Base-by-base conservation (phyloP, 2,797 vertebrate species). In the Crocodylus rhombifer region DNA sequence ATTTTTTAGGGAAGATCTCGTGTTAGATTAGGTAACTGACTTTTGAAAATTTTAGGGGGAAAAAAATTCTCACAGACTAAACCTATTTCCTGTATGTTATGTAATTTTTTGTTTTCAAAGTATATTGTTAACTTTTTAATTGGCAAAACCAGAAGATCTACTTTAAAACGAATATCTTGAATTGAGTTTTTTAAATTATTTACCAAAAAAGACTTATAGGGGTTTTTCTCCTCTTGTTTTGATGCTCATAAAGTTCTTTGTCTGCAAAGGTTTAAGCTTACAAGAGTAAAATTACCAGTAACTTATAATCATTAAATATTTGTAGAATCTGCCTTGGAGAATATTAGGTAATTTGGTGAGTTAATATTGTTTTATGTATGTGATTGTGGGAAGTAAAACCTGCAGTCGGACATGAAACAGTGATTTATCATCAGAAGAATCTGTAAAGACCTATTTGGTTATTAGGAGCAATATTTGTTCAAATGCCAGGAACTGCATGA, bases 291-390 rank as follows among this genome's bases (percentile, higher is more conserved):
- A 64, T 28, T 64, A 64, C 63, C 42, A 42, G 21, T 42, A 78
- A 78, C 12, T 95, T 76, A 80, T 28, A 42, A 42, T 84, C 63
- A 80, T 78, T 84, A 81, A 14, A 7, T 74, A 85, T 81, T 80
- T 85, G 79, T 62, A 74, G 33, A 95, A 28, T 71, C 65, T 88
- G 14, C 11, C 74, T 81, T 75, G 84, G 57, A 92, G 69, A 91
- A 86, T 4, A 5, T 71, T 65, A 92, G 82, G 69, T 85, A 76
- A 78, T 13, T 67, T 42, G 61, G 67, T 17, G 78, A 87, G 67
- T n/a, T 80, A 76, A 73, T 51, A 20, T 63, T 86, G 30, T 16
- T n/a, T 62, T 71, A 87, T 36, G n/a, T 61, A 61, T 18, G 64
- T 42, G 80, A 57, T 73, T 81, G 13, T 7, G 28, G 63, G 90